Conservation (phyloP, 2,113 vertebrate genomes). For the Elaphurus davidianus region DNA sequence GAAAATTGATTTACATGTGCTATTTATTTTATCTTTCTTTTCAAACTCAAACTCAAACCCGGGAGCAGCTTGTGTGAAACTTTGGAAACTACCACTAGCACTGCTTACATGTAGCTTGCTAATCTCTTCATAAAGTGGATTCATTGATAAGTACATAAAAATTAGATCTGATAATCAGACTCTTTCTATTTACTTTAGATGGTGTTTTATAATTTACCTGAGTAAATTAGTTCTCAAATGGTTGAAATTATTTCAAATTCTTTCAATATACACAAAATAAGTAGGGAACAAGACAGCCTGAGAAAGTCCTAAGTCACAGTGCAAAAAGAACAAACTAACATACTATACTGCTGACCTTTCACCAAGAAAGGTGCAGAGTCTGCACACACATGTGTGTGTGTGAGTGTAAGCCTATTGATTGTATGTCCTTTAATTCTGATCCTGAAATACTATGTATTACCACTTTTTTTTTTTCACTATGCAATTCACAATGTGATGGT, state of each 20-base stretch:
- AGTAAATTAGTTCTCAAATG: background rate
- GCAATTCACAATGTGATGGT: background rate
- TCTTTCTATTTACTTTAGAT: background rate
- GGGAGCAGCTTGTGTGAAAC: background rate
- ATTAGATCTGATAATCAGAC: background rate
- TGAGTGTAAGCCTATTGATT: background rate
- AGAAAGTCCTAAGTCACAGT: background rate
- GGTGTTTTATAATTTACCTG: background rate
- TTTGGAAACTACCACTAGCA: background rate
- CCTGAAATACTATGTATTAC: background rate
- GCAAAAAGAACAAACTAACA: background rate
- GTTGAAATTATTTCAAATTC: background rate
- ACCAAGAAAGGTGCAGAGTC: background rate
- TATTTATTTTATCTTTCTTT: background rate
- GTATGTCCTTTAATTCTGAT: background rate
- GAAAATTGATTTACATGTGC: background rate
- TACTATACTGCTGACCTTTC: background rate
- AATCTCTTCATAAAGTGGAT: background rate
- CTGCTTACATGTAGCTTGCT: background rate
- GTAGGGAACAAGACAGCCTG: background rate
- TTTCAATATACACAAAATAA: background rate
- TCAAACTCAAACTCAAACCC: background rate
- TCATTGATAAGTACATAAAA: background rate
- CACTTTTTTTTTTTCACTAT: background rate
- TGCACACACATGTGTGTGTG: background rate